Evolutionary conservation across 30 jellyfish, hydroid and myxozoan species (phyloP), one percentile per base, ranked within the genome.

Genomic region (Mastigias papua): DNA sequence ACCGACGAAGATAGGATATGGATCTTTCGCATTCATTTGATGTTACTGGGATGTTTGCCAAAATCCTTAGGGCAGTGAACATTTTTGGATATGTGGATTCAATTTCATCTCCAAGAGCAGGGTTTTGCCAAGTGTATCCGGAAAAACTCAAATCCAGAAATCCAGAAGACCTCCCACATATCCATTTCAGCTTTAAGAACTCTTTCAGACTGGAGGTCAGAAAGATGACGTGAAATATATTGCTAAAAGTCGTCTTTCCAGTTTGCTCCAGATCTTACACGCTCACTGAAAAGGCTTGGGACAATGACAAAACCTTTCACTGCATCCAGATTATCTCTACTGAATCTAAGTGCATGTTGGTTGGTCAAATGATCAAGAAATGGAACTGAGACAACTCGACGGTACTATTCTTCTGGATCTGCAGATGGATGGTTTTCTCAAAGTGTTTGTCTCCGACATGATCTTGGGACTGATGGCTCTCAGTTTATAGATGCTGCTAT

Each of bases 1-100:
- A 27, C 72, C 72, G 29, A 22, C 72, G 72, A 22, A 60, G 72
- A 60, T 5, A 21, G 33, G 72, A 60, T 21, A 60, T 60, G 72
- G 72, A 60, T 60, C 72, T 22, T 60, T 60, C 72, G 33, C 72
- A 60, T 22, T 22, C 29, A 27, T 27, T 21, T 21, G 72, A 60
- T 60, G 72, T 60, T 22, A 71, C 93, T 84, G 49, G 80, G 27
- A 19, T 28, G 7, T 10, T 92, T 87, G 35, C 54, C 30, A 27
- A 22, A 60, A 60, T 60, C 33, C 33, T 60, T 27, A 60, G 6
- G 33, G 72, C 72, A 27, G 72, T 60, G 72, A 21, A 60, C 8
- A 60, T 60, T 21, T 60, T 60, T 60, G 72, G 72, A 60, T 21
- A 60, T 21, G 72, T 60, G 72, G 54, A 42, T 42, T 8, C 54